Evolutionary conservation across 2,113 vertebrate genomes (phyloP).

Genomic region (Misgurnus mizolepis): DNA sequence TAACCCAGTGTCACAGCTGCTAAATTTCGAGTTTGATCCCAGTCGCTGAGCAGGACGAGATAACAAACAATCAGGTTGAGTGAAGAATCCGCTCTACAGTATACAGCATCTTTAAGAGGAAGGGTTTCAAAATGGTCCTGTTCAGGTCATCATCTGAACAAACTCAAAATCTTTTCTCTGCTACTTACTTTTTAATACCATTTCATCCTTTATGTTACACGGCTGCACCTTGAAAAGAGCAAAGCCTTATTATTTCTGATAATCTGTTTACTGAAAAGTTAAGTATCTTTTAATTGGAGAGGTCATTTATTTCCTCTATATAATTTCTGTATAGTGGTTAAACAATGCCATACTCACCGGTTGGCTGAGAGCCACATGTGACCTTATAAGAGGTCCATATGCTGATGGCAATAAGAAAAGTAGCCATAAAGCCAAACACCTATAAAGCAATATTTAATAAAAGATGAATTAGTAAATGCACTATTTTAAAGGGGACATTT

Average conservation of each 20-base stretch:
- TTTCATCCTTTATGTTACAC: constrained; percentile 10
- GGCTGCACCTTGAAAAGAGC: constrained; percentile 22
- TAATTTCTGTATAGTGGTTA: neutral
- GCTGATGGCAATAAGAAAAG: constrained; percentile 83
- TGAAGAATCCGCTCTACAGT: neutral
- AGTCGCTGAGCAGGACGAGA: neutral
- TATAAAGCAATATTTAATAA: constrained; percentile 61
- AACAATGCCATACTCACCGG: constrained; percentile 71
- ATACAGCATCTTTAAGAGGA: neutral
- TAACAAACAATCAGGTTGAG: neutral
- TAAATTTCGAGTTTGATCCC: neutral
- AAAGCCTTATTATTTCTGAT: no score
- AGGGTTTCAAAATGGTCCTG: neutral
- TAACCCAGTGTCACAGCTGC: neutral
- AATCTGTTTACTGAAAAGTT: no score
- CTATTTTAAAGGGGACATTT: neutral
- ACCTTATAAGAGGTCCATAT: constrained; percentile 90
- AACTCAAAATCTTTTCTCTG: neutral
- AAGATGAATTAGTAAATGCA: neutral
- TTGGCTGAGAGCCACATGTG: constrained; percentile 81
- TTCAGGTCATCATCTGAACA: constrained; percentile 2
- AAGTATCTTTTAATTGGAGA: neutral
- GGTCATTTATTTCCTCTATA: neutral
- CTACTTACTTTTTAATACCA: neutral
- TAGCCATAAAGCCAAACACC: constrained; percentile 89